Percentiles rank a stretch among this genome's conserved stretches.
These are phyloP conservation scores for Pammene fasciana DNA, from an alignment of 2,888 invertebrate species.

Conservation along the genomic window DNA sequence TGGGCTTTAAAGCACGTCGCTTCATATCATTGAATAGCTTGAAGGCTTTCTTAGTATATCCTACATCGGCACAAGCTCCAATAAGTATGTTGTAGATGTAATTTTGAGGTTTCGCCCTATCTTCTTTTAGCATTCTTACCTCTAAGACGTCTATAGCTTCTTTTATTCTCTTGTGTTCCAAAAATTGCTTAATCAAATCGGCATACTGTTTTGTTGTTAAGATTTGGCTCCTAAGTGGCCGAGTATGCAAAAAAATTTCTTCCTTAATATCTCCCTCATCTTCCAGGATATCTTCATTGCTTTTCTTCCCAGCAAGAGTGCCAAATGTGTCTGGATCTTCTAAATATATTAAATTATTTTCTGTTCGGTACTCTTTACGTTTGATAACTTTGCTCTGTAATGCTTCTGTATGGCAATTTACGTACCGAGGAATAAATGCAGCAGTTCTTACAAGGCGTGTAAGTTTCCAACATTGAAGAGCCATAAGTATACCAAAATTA, in stretches of 20 bases:
- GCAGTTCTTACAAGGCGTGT: conserved; percentile 53
- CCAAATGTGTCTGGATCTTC: conserved; percentile 85
- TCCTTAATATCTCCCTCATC: conserved; percentile 85
- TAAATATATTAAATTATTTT: conserved; percentile 60
- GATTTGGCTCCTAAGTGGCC: conserved; percentile 77
- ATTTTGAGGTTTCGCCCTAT: conserved; percentile 89
- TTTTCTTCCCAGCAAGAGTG: conserved; percentile 59
- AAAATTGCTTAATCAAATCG: conserved; percentile 86
- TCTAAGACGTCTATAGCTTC: conserved; percentile 92
- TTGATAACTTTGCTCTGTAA: conserved; percentile 49
- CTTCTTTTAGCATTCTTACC: conserved; percentile 88
- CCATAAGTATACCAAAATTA: conserved; percentile 52
- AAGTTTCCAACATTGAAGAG: conserved; percentile 58
- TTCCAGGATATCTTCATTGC: conserved; percentile 57
- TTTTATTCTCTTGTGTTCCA: conserved; percentile 85
- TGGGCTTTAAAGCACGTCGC: conserved; percentile 86
- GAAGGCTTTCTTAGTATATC: conserved; percentile 94
- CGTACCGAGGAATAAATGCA: conserved; percentile 51
- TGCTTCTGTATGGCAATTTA: conserved; percentile 50
- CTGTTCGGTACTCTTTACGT: conserved; percentile 60
- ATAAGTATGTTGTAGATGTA: conserved; percentile 94
- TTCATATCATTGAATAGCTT: conserved; percentile 93
- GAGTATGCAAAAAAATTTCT: conserved; percentile 81
- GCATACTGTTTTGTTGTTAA: conserved; percentile 86
- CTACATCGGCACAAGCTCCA: conserved; percentile 91